Percentiles rank a stretch among this genome's conserved stretches.
Evolutionary conservation across 1,140 invertebrate species (phyloP).

Genomic region (Pseudachorutes palmiensis): DNA sequence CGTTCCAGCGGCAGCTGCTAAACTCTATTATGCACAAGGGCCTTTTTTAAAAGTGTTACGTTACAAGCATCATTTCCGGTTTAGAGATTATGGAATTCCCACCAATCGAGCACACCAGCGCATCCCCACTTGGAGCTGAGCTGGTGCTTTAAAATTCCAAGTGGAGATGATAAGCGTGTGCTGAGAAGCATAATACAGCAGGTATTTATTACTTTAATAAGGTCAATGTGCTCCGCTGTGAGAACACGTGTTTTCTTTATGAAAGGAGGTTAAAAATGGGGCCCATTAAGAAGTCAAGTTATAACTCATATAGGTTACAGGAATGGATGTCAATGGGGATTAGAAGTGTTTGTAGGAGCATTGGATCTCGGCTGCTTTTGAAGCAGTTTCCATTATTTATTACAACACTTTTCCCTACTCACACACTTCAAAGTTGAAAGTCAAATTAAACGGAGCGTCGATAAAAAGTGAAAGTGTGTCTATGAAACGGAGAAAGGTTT

Average conservation of each 20-base stretch:
- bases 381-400: conserved; percentile 9
- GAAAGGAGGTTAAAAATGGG: background rate
- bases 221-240: conserved; percentile 1
- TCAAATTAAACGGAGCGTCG: conserved; percentile 9
- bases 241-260: background rate
- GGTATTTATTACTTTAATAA: conserved; percentile 3
- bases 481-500: background rate
- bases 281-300: conserved; percentile 1
- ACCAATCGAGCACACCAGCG: too few relatives aligned
- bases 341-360: background rate
- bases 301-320: background rate
- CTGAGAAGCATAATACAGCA: too few relatives aligned
- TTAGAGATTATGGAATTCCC: too few relatives aligned
- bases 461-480: conserved; percentile 14
- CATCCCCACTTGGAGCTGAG: too few relatives aligned
- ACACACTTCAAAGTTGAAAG: background rate
- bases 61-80: too few relatives aligned
- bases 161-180: too few relatives aligned
- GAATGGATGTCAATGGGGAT: conserved; percentile 5
- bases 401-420: background rate
- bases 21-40: too few relatives aligned
- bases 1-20: too few relatives aligned
- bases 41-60: too few relatives aligned
- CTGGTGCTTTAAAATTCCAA: too few relatives aligned
- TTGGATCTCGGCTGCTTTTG: background rate